Evolutionary conservation across 2,888 invertebrate species (phyloP).

Genomic region (Adela reaumurella): DNA sequence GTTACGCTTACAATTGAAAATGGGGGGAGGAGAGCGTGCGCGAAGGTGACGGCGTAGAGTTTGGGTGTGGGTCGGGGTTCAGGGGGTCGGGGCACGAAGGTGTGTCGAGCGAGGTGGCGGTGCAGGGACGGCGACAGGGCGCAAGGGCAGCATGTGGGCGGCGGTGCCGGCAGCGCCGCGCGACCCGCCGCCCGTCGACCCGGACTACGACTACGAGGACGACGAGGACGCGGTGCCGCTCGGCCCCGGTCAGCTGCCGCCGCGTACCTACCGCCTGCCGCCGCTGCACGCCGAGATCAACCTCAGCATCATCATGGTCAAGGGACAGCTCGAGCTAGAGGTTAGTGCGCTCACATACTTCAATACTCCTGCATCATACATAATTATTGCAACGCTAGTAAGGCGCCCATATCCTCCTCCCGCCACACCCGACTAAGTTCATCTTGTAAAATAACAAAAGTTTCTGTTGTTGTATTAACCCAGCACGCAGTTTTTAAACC

Average conservation of each 20-base stretch:
- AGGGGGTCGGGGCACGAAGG: conserved; percentile 15
- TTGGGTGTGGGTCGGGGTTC: not conserved
- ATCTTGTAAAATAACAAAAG: no score
- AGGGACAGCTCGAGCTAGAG: conserved; percentile 89
- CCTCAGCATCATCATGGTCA: conserved; percentile 83
- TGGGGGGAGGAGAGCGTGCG: not conserved
- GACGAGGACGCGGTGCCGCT: conserved; percentile 55
- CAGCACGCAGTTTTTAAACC: no score
- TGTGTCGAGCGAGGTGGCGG: conserved; percentile 17
- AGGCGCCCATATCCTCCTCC: no score
- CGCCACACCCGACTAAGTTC: no score
- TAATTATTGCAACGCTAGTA: no score
- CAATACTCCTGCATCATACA: no score
- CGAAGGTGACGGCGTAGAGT: not conserved
- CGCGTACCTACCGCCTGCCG: conserved; percentile 67
- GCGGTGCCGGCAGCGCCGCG: conserved; percentile 44
- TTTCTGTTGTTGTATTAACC: no score
- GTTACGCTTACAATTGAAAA: no score
- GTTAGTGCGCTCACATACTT: conserved; percentile 27
- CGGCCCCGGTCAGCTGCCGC: conserved; percentile 80
- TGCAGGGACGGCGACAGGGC: conserved; percentile 49
- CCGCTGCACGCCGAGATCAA: conserved; percentile 79
- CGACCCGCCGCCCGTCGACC: conserved; percentile 14
- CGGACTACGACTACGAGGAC: conserved; percentile 30
- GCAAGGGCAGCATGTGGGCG: conserved; percentile 56